Evolutionary conservation across 64 coral and sea anemone genomes (phyloP), one percentile per base, ranked within the genome.

Genomic region (Pocillopora damicornis): DNA sequence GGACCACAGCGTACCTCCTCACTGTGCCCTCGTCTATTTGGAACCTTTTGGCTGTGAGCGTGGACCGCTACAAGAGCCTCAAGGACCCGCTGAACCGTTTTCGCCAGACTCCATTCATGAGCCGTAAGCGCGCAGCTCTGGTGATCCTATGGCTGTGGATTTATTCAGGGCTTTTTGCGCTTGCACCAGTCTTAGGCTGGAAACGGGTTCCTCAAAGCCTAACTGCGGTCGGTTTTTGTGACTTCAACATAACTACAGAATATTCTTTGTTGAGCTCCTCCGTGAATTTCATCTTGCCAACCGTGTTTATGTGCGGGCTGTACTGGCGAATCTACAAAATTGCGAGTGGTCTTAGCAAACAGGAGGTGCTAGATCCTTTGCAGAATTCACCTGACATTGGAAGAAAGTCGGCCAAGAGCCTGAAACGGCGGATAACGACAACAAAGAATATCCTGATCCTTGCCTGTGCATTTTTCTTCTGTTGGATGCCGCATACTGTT

Each of bases 401-500:
- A 45, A 13, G 51, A 85, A 72, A 68, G 25, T 37, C 65, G 0
- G 66, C 37, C 35, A 85, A 72, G 12, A 95, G 79, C 26, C 83
- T 99, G 38, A 85, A 14, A 85, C 69, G 72, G 65, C 63, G 65
- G 23, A 73, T 85, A 18, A 99, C 93, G 26, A 90, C 93, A 35
- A 89, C 97, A 8, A 99, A 99, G 57, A 95, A 89, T 13, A 83
- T 99, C 35, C 65, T 92, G 4, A 75, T 99, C 8, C 88, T 99
- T 11, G 97, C 90, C 5, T 92, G 93, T 14, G 79, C 97, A 1
- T 99, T 99, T 75, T 99, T 95, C 23, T 61, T 95, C 11, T 95
- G 97, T 22, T 99, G 97, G 97, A 92, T 95, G 82, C 97, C 97
- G 13, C 68, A 88, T 17, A 99, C 97, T 5, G 63, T 86, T 0